Evolutionary conservation across 1,140 invertebrate genomes (phyloP).

Genomic region (Drosophila rhopaloa): DNA sequence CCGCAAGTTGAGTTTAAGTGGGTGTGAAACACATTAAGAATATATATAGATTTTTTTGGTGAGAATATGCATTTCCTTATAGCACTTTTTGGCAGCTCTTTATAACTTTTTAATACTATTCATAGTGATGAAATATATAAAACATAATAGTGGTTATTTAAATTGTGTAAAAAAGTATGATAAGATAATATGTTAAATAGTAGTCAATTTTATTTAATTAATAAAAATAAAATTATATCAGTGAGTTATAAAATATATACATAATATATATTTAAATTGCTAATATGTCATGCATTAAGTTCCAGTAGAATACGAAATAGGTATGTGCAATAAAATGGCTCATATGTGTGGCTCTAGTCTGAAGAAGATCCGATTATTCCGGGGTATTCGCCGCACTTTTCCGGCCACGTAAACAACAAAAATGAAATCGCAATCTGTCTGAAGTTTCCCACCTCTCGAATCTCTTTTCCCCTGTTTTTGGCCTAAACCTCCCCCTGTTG

Average conservation of each 20-base stretch:
- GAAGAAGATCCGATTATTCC: slow-evolving; percentile 19
- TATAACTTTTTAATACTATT: too few species aligned
- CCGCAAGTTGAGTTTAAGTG: slow-evolving; percentile 30
- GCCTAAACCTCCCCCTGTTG: slow-evolving; percentile 2
- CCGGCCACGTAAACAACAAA: slow-evolving; percentile 39
- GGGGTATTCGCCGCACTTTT: slow-evolving; percentile 16
- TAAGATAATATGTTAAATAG: too few species aligned
- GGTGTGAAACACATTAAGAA: background rate
- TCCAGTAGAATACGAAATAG: background rate
- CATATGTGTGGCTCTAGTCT: slow-evolving; percentile 38
- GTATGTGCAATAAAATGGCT: background rate
- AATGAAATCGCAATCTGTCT: slow-evolving; percentile 36
- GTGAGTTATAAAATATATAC: too few species aligned
- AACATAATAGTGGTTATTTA: too few species aligned
- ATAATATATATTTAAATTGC: too few species aligned
- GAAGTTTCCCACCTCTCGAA: slow-evolving; percentile 5
- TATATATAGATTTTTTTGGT: slow-evolving; percentile 7
- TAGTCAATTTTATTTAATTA: too few species aligned
- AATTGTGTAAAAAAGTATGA: too few species aligned
- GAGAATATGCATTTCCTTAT: background rate
- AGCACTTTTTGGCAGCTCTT: too few species aligned
- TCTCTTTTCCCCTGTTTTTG: background rate
- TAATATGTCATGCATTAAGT: background rate
- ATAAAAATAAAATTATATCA: too few species aligned
- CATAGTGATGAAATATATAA: too few species aligned